A percentile compares a stretch with the other conserved stretches of the same genome.
phyloP scores from a whole-genome alignment of 2,113 vertebrate species.

The Struthio camelus region DNA sequence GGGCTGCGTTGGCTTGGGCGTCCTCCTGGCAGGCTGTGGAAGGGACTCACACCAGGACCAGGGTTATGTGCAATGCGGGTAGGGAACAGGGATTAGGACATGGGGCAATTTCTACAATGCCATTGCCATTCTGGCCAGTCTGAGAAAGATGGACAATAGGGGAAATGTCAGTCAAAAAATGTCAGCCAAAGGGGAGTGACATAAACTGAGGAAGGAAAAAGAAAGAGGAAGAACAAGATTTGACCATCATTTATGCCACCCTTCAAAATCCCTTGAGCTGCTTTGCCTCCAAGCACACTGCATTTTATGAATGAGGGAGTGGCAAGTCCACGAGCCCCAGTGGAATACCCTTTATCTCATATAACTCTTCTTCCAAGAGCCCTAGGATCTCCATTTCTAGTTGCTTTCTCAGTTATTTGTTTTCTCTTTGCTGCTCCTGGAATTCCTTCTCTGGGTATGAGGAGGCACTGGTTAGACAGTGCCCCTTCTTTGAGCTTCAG shows the following conservation, averaged over 20 bases:
- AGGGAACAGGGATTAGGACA: background rate
- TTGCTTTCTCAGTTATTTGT: background rate
- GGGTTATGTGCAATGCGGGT: rapidly evolving
- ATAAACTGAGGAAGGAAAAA: background rate
- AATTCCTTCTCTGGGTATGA: background rate
- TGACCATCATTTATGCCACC: background rate
- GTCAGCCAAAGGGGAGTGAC: background rate
- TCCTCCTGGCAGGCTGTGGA: too few species aligned
- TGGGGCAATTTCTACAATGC: background rate
- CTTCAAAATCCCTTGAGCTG: background rate
- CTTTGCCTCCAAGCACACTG: background rate
- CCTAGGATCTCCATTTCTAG: rapidly evolving
- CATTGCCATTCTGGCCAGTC: background rate
- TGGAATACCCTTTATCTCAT: background rate
- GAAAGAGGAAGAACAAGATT: background rate
- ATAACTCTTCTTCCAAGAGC: background rate
- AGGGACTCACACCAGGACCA: rapidly evolving
- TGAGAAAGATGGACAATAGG: background rate
- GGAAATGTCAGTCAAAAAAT: background rate
- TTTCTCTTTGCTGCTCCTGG: background rate
- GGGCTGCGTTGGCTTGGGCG: too few species aligned
- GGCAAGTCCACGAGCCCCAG: background rate
- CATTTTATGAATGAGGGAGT: background rate
- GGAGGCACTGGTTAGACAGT: background rate
- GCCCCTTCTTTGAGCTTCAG: background rate